Evolutionary conservation across 2,888 invertebrate genomes (phyloP).

Genomic region (Epiblema foenella): DNA sequence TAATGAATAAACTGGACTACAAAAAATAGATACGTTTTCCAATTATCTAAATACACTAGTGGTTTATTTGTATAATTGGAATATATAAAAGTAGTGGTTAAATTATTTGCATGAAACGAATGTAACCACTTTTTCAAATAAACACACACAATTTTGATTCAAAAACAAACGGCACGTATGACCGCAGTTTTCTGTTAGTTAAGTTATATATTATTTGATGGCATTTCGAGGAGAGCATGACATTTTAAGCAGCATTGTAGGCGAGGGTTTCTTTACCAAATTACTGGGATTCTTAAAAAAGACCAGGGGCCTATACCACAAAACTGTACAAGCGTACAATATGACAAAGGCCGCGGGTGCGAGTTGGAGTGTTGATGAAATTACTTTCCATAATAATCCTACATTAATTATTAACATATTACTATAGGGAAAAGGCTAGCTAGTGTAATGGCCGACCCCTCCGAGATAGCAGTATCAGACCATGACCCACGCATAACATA

Average conservation of each 20-base stretch:
- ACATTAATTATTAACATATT: constrained; percentile 34
- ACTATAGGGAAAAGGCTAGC: constrained; percentile 18
- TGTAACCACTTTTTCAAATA: neutral
- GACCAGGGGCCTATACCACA: no score
- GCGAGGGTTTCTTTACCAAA: no score
- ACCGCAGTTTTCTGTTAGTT: neutral
- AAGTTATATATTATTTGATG: no score
- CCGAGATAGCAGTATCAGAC: constrained; percentile 12
- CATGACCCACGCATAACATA: constrained; percentile 13
- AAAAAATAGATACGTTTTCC: no score
- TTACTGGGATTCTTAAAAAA: no score
- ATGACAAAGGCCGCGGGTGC: constrained; percentile 12
- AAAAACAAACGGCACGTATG: neutral
- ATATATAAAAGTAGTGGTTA: neutral
- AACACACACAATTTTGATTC: neutral
- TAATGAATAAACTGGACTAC: neutral
- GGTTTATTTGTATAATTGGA: no score
- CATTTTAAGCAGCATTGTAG: no score
- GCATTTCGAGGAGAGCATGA: no score
- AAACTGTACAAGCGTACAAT: no score
- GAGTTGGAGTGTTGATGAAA: constrained; percentile 13
- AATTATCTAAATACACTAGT: no score
- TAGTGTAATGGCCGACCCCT: constrained; percentile 8
- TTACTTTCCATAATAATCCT: constrained; percentile 33
- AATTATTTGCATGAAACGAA: neutral